phyloP scores from a whole-genome alignment of 2,113 vertebrate species.

The Microcebus ravelobensis region DNA sequence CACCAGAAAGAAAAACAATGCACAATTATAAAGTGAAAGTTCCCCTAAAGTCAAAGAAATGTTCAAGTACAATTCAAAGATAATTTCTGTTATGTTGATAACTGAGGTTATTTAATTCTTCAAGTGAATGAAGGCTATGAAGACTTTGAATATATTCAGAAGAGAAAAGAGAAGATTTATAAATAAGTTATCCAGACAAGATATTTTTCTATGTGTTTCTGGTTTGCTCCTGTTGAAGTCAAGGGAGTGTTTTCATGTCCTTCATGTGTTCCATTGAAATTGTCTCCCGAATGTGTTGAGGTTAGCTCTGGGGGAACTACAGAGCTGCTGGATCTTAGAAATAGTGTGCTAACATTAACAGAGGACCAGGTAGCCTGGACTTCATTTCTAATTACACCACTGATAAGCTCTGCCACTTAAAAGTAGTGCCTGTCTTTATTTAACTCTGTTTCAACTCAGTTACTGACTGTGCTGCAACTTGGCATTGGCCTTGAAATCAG shows the following conservation, averaged over 20 bases:
- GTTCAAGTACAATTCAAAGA: conserved; percentile 22
- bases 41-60: not conserved
- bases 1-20: not conserved
- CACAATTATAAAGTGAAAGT: not conserved
- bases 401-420: not conserved
- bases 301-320: not conserved
- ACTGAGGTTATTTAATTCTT: conserved; percentile 26
- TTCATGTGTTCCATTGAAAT: not conserved
- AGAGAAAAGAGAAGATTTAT: conserved; percentile 1
- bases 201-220: conserved; percentile 12
- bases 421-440: not conserved
- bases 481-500: conserved; percentile 29
- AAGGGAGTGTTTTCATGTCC: not conserved
- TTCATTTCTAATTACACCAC: not conserved
- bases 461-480: not conserved
- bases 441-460: not conserved
- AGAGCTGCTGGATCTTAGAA: not conserved
- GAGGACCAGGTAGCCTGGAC: not conserved
- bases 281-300: not conserved
- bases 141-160: not conserved
- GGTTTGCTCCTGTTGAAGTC: conserved; percentile 24
- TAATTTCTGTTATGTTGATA: not conserved
- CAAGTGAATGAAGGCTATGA: not conserved
- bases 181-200: conserved; percentile 15
- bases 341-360: not conserved